These are phyloP conservation scores for Elysia crispata DNA, from an alignment of 2,888 invertebrate genomes.

Conservation along the genomic window DNA sequence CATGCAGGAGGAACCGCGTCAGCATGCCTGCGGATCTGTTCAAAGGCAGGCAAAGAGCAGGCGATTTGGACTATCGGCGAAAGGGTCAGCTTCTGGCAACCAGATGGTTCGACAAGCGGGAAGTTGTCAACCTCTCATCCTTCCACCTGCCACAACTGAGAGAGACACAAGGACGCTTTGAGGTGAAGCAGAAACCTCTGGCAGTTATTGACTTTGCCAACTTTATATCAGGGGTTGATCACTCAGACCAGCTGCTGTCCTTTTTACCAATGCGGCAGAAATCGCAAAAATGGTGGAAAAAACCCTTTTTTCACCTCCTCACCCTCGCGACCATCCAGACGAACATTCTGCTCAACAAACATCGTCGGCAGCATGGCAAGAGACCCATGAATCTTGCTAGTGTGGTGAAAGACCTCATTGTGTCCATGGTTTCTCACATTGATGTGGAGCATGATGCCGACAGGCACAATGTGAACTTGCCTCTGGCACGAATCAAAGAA, in stretches of 20 bases:
- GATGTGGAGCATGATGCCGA: too few relatives aligned
- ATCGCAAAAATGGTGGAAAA: background rate
- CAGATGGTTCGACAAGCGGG: conserved; percentile 36
- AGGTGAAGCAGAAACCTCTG: conserved; percentile 23
- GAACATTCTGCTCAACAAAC: too few relatives aligned
- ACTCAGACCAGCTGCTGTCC: conserved; percentile 26
- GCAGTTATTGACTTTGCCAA: conserved; percentile 13
- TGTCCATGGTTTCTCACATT: too few relatives aligned
- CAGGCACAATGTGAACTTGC: too few relatives aligned
- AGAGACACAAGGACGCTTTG: background rate
- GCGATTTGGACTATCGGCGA: too few relatives aligned
- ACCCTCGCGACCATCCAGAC: too few relatives aligned
- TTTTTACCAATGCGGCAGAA: conserved; percentile 31
- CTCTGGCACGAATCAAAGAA: too few relatives aligned
- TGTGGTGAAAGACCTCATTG: too few relatives aligned
- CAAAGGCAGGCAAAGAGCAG: too few relatives aligned
- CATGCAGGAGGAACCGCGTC: conserved; percentile 3
- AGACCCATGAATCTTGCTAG: too few relatives aligned
- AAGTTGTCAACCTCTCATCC: background rate
- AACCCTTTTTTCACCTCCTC: too few relatives aligned
- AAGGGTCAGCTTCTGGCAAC: background rate
- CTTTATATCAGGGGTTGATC: conserved; percentile 40
- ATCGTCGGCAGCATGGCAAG: too few relatives aligned
- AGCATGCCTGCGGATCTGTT: conserved; percentile 36
- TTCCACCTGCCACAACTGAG: background rate